These are phyloP conservation scores for Idaea biselata DNA, from an alignment of 2,888 invertebrate species.

Conservation along the genomic window DNA sequence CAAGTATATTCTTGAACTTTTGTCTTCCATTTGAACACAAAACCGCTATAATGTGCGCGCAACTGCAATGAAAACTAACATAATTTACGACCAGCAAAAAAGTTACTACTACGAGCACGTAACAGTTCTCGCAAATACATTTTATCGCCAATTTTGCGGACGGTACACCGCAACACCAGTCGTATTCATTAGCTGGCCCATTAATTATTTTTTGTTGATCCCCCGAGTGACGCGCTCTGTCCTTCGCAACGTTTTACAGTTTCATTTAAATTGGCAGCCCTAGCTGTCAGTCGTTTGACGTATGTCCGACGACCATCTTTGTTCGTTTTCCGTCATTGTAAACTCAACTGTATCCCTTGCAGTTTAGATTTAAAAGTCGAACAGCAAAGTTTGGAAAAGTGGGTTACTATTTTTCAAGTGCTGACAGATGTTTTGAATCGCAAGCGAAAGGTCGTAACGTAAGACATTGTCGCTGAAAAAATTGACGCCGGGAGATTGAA, in stretches of 20 bases:
- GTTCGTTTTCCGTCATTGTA: constrained; percentile 14
- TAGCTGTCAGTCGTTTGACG: constrained; percentile 39
- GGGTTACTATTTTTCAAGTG: constrained; percentile 33
- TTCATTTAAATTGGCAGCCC: constrained; percentile 63
- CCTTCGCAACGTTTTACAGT: constrained; percentile 51
- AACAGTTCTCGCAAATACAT: constrained; percentile 21
- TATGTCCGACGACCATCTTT: constrained; percentile 32
- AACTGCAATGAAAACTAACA: constrained; percentile 23
- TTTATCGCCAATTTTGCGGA: constrained; percentile 25
- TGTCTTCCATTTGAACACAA: neutral
- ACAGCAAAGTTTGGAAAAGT: constrained; percentile 15
- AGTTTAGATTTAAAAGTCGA: constrained; percentile 12
- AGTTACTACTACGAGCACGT: constrained; percentile 21
- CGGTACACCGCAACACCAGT: constrained; percentile 43
- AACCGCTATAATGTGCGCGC: neutral
- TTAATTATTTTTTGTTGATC: constrained; percentile 76
- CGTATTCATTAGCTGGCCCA: constrained; percentile 70
- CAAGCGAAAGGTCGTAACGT: constrained; percentile 31
- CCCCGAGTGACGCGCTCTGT: constrained; percentile 51
- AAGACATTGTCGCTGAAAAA: constrained; percentile 28
- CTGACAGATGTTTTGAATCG: constrained; percentile 40
- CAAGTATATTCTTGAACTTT: neutral
- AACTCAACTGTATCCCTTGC: constrained; percentile 8
- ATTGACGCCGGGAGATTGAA: constrained; percentile 18
- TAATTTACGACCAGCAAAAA: constrained; percentile 16